Percentiles rank a stretch among this genome's conserved stretches.
Conservation (phyloP, 2,113 vertebrate genomes). For the Ginglymostoma cirratum region DNA sequence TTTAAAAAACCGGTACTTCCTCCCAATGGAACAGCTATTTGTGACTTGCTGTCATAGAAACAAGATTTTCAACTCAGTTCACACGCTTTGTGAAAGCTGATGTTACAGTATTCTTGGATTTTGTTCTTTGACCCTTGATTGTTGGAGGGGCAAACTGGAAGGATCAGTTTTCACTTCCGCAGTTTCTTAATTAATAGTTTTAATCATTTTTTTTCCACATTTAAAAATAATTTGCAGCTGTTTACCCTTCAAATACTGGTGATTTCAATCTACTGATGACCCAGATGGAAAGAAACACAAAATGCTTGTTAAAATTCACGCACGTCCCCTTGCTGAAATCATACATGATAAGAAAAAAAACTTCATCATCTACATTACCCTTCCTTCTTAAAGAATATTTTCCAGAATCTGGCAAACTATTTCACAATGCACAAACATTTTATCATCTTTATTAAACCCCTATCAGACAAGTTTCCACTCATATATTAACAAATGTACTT, state of each 20-base stretch:
- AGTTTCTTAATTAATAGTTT: neutral
- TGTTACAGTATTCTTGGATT: neutral
- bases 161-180: neutral
- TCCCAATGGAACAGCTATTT: conserved; percentile 17
- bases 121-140: neutral
- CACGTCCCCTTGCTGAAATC: neutral
- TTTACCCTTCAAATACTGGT: neutral
- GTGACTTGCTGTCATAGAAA: neutral
- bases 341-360: neutral
- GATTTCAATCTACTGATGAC: too few species aligned
- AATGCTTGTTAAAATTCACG: neutral
- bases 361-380: neutral
- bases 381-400: neutral
- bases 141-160: neutral
- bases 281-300: neutral
- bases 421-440: neutral
- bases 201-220: neutral
- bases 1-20: neutral
- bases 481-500: neutral
- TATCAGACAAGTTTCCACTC: neutral
- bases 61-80: neutral
- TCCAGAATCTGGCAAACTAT: neutral
- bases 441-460: neutral
- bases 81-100: neutral
- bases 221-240: neutral